Evolutionary conservation across 2,113 vertebrate species (phyloP).

Genomic region (Coreoperca whiteheadi): DNA sequence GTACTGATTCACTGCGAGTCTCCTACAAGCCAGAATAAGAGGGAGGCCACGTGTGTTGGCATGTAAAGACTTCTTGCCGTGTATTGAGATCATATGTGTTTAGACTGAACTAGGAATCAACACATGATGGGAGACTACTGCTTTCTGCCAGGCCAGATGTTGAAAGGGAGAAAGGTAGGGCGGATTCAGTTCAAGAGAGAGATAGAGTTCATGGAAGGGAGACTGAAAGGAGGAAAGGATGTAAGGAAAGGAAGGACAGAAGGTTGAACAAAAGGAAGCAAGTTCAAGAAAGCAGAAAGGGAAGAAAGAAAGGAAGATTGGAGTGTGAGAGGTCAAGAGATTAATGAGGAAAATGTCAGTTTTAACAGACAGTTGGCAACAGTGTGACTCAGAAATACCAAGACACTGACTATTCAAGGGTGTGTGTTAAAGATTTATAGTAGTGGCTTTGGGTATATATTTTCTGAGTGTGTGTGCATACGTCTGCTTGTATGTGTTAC

Average conservation of each 20-base stretch:
- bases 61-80: conserved; percentile 27
- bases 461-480: conserved; percentile 67
- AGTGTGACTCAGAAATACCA: conserved; percentile 73
- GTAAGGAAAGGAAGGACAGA: neutral
- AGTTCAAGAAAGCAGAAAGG: conserved; percentile 11
- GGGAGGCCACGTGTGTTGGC: conserved; percentile 10
- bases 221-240: neutral
- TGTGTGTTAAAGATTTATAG: conserved; percentile 70
- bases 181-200: conserved; percentile 14
- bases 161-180: conserved; percentile 5
- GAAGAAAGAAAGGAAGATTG: conserved; percentile 12
- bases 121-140: conserved; percentile 31
- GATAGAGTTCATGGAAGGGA: neutral
- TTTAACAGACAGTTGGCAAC: conserved; percentile 47
- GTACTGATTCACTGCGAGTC: neutral
- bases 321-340: conserved; percentile 46
- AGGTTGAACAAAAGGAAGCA: neutral
- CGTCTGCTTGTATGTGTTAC: conserved; percentile 63
- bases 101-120: conserved; percentile 55
- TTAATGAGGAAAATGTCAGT: conserved; percentile 58
- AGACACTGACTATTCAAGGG: conserved; percentile 72
- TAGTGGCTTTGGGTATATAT: conserved; percentile 70
- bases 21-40: neutral
- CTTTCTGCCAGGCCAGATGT: conserved; percentile 59
- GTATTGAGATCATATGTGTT: conserved; percentile 70